Percentiles rank a stretch among this genome's conserved stretches.
phyloP scores from a whole-genome alignment of 2,113 vertebrate genomes.

The Plecotus auritus region DNA sequence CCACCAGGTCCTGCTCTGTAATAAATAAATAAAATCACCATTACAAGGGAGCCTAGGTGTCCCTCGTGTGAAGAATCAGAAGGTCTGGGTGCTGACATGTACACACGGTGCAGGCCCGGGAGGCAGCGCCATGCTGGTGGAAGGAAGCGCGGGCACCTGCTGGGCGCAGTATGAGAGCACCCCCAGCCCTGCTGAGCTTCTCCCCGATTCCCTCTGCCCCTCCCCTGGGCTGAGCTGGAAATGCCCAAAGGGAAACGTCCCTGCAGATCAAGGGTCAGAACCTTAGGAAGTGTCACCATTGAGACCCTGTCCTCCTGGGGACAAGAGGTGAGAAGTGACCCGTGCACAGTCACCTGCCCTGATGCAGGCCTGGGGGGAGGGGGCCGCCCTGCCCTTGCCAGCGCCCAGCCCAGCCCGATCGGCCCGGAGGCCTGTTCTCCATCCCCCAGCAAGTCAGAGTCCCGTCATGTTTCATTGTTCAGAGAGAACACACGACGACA shows the following conservation, averaged over 20 bases:
- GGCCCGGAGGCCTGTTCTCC: too few species aligned
- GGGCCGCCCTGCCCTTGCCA: neutral
- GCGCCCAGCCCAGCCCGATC: too few species aligned
- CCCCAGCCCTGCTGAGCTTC: neutral
- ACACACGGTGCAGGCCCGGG: neutral
- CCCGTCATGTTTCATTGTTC: neutral
- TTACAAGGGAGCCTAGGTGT: neutral
- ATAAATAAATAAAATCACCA: conserved; percentile 42
- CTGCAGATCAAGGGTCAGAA: neutral
- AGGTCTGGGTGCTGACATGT: neutral
- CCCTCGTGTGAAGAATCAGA: neutral
- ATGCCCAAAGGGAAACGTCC: neutral
- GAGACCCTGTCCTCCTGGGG: neutral
- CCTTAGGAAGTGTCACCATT: neutral
- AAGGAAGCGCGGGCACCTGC: neutral
- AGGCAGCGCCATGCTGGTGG: neutral
- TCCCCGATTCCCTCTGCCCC: neutral
- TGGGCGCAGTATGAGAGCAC: neutral
- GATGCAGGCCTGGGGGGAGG: fast-evolving
- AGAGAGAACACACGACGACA: neutral
- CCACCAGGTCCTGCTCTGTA: neutral
- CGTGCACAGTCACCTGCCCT: fast-evolving
- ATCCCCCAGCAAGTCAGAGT: too few species aligned
- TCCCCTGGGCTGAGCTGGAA: neutral
- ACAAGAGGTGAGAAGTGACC: neutral